Base-by-base conservation (phyloP, 2,797 vertebrate species). In the Chromobotia macracanthus region DNA sequence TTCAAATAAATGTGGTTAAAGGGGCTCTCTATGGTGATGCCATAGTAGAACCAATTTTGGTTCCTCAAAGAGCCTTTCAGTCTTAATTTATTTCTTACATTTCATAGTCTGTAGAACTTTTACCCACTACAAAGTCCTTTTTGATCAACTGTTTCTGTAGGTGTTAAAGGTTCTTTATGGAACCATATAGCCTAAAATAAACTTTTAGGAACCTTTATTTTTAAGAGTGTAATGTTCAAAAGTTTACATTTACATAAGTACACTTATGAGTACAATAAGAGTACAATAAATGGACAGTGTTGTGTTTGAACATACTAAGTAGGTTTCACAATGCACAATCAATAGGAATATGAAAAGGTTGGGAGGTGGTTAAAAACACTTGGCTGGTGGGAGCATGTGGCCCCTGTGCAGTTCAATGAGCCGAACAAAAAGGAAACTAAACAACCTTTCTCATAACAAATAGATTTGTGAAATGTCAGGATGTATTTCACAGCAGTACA, bases 401-500 rank as follows among this genome's bases (percentile, higher is more conserved):
- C 64, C 58, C 73, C 56, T 38, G n/a, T 70, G 35, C 63, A 69
- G 72, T 73, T 70, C 73, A 65, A 53, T 55, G 61, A 80, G 66
- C 80, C 53, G 16, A 82, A 53, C 68, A 77, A 77, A 83, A 69
- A 71, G 58, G 61, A 79, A 78, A 73, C 58, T 63, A 79, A 80
- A 80, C 76, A 67, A 78, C 64, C 55, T 79, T 82, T 81, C 80
- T 84, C 68, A 78, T 84, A 82, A 82, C 64, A 79, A 87, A 83
- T 60, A 79, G 66, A 83, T 85, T 83, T 84, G 75, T 82, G 48
- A 86, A 89, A 88, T 89, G 86, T 87, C 83, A 87, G 75, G 69
- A 80, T 53, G 73, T 60, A 84, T 84, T 84, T 72, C 67, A 76
- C 80, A 13, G 75, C 81, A 82, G 80, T 79, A 60, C 68, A 16